Conservation (phyloP, 2,888 invertebrate genomes). For the Galerucella calmariensis region DNA sequence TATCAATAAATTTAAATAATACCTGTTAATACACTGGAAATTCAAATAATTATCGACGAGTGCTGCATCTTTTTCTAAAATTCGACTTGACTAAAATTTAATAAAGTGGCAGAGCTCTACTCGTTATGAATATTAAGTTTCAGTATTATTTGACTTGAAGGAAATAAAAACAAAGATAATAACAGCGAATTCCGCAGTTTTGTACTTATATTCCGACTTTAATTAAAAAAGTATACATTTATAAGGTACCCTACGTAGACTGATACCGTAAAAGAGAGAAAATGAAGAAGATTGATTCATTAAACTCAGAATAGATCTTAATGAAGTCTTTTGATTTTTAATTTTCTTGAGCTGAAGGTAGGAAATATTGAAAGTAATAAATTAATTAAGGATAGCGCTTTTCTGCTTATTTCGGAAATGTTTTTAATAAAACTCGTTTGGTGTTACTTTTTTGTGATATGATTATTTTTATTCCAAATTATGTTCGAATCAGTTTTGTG, state of each 20-base stretch:
- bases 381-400: neutral
- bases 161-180: constrained; percentile 1
- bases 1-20: no score
- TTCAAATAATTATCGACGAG: no score
- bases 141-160: neutral
- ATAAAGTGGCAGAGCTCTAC: constrained; percentile 16
- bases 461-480: no score
- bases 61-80: neutral
- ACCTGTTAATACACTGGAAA: no score
- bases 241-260: neutral
- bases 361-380: neutral
- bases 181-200: neutral
- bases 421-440: no score
- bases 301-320: neutral
- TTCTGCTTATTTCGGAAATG: no score
- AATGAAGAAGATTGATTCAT: neutral
- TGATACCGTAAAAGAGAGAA: neutral
- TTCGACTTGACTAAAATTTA: constrained; percentile 21
- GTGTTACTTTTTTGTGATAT: no score
- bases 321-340: neutral
- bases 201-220: neutral
- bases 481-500: no score
- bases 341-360: neutral
- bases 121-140: constrained; percentile 11
- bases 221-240: constrained; percentile 21